Conservation (phyloP, 2,888 invertebrate species). For the Patella ulyssiponensis region DNA sequence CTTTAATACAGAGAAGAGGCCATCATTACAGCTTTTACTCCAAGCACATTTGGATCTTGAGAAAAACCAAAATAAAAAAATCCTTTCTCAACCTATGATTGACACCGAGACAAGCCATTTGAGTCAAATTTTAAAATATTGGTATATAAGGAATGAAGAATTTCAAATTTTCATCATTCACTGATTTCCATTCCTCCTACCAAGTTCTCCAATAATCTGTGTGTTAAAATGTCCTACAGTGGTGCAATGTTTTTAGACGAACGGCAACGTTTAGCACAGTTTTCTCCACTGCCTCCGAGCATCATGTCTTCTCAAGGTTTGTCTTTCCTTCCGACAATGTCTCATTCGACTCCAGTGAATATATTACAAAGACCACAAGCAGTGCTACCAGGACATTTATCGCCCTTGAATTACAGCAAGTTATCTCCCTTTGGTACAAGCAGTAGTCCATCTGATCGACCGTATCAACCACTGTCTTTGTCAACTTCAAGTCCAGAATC, state of each 20-base stretch:
- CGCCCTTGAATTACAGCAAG: conserved; percentile 10
- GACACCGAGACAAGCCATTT: not conserved
- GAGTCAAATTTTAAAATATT: not conserved
- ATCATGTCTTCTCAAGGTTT: not conserved
- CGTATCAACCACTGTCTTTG: conserved; percentile 6
- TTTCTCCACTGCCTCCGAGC: not conserved
- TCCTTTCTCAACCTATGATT: not conserved
- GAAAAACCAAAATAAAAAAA: no score
- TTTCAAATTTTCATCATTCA: not conserved
- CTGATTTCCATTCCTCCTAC: not conserved
- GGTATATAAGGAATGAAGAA: no score
- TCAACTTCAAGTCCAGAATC: not conserved
- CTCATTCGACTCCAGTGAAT: not conserved
- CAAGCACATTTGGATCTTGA: no score
- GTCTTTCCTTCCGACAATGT: not conserved
- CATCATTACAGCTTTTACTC: no score
- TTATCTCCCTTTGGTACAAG: not conserved
- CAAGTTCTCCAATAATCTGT: no score
- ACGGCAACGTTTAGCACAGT: not conserved
- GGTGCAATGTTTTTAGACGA: not conserved
- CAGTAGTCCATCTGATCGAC: not conserved
- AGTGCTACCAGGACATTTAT: not conserved
- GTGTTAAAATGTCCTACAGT: no score
- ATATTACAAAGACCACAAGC: not conserved
- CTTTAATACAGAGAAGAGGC: no score